Base-by-base conservation (phyloP, 2,888 invertebrate genomes). In the Limnephilus auricula region DNA sequence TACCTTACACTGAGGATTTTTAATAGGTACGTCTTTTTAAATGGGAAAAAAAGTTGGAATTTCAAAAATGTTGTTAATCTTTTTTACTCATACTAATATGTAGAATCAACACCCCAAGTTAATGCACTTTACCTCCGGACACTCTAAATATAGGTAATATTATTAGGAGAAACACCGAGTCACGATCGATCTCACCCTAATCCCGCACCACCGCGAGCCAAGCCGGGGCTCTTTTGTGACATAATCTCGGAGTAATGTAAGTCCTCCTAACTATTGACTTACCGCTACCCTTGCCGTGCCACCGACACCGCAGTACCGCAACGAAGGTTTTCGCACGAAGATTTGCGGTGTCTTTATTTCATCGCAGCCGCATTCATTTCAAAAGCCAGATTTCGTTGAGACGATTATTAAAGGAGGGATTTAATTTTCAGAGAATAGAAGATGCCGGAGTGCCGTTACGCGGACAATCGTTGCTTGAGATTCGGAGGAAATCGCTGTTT, bases 371-470 rank as follows among this genome's bases (percentile, higher is more conserved):
- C 84, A 90, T 88, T 90, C 32, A 79, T 88, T 82, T 82, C 30
- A 79, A 34, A 87, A 87, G 88, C 83, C 80, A 78, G 82, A 88
- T 90, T 88, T 34, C 31, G 65, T 25, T 30, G 34, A 79, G 79
- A 79, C 90, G 90, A 87, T 90, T 90, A 86, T 18, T n/a, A n/a
- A n/a, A n/a, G n/a, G 40, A n/a, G 13, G 90, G 50, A 79, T 90
- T 86, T 86, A 90, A 90, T 88, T 90, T 87, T 32, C 13, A 40
- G 50, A 79, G 84, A 90, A 89, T 80, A 65, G 80, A 89, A 40
- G 89, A 79, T 31, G 50, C 25, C 34, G 32, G 79, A 88, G n/a
- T 34, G 15, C 87, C 34, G 87, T 32, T 78, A 37, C 34, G 78
- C 78, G 87, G 87, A 88, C 87, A 88, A 88, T 88, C 87, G 65